phyloP scores from a whole-genome alignment of 2,797 vertebrate genomes.

The Loriculus beryllinus region DNA sequence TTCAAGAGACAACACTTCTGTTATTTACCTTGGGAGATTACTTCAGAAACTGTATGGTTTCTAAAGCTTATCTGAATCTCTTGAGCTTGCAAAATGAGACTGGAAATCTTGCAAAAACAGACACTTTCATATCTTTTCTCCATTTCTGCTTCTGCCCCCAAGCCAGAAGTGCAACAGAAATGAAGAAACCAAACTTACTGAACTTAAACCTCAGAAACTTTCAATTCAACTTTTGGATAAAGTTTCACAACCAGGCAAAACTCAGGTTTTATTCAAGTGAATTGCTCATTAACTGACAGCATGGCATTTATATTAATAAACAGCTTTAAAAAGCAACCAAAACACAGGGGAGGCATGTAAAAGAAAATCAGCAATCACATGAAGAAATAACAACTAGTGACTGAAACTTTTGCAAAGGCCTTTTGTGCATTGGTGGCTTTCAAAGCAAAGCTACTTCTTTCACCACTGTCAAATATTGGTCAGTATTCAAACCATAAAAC shows the following conservation, averaged over 20 bases:
- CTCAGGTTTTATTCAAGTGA: background rate
- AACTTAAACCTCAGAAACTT: constrained; percentile 24
- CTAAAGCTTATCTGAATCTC: background rate
- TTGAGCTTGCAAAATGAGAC: background rate
- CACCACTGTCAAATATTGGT: background rate
- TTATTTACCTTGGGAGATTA: constrained; percentile 3
- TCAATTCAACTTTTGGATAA: constrained; percentile 28
- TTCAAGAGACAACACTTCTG: background rate
- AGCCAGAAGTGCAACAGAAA: constrained; percentile 38
- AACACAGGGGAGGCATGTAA: background rate
- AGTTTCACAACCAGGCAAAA: background rate
- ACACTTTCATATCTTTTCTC: background rate
- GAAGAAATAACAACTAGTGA: background rate
- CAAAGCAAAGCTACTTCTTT: background rate
- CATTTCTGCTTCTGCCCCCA: constrained; percentile 29
- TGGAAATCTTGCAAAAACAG: background rate
- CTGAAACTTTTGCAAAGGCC: background rate
- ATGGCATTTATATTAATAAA: background rate
- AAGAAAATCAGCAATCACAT: background rate
- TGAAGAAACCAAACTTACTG: background rate
- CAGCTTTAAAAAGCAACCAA: background rate
- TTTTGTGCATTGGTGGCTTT: background rate
- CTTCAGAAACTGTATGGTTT: background rate
- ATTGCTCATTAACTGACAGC: background rate
- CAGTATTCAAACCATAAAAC: background rate